These are phyloP conservation scores for Mesoclemmys tuberculata DNA, from an alignment of 2,113 vertebrate species.

Conservation along the genomic window DNA sequence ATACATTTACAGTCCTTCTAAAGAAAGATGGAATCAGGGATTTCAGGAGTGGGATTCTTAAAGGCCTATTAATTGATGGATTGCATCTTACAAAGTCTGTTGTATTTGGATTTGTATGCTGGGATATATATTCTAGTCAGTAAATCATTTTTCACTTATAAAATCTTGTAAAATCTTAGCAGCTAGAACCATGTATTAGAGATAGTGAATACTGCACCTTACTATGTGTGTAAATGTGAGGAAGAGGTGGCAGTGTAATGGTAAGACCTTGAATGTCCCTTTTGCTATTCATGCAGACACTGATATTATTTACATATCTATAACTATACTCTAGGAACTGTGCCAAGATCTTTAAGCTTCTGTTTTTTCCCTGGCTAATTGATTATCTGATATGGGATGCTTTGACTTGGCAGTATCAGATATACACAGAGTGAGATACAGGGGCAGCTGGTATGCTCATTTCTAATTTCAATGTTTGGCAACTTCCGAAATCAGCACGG, in stretches of 20 bases:
- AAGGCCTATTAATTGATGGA: background rate
- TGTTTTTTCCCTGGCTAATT: constrained; percentile 59
- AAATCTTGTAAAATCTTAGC: background rate
- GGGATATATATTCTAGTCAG: background rate
- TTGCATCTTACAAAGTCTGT: background rate
- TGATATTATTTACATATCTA: constrained; percentile 62
- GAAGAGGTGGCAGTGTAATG: background rate
- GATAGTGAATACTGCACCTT: background rate
- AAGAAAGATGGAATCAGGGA: background rate
- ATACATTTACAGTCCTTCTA: background rate
- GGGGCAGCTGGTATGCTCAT: constrained; percentile 66
- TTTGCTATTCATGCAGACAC: constrained; percentile 35
- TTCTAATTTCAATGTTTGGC: constrained; percentile 73
- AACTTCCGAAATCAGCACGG: constrained; percentile 65
- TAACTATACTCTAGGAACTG: constrained; percentile 47
- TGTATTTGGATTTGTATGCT: background rate
- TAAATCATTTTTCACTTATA: background rate
- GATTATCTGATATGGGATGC: constrained; percentile 70
- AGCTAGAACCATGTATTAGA: background rate
- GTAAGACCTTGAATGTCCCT: constrained; percentile 49
- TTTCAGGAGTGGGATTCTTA: background rate
- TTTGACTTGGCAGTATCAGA: constrained; percentile 61
- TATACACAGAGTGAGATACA: constrained; percentile 64
- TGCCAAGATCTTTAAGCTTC: constrained; percentile 70
- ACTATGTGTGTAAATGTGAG: background rate